Evolutionary conservation across 2,797 vertebrate species (phyloP), one percentile per base, ranked within the genome.

Genomic region (Anabacerthia variegaticeps): DNA sequence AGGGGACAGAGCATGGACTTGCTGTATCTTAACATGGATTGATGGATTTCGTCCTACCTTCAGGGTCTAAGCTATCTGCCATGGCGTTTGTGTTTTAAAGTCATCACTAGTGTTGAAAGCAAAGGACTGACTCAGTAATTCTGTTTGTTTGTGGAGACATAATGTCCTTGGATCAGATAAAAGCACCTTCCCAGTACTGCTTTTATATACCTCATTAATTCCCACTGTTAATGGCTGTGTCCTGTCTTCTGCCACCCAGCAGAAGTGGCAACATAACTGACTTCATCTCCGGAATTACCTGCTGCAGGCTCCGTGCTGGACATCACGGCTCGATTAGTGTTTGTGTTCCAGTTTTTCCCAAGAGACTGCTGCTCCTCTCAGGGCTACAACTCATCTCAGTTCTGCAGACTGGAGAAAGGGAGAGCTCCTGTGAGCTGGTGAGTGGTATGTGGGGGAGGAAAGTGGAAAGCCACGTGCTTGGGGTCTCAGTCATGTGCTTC

Each of bases 131-230:
- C 59, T 92, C 86, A 79, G 90, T 95, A 84, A 87, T 94, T 90
- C 90, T 94, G 78, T 93, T 83, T 94, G 88, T 65, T 90, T 95
- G 80, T 89, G 84, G 49, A 75, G 67, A 76, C 84, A 59, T n/a
- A 43, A 93, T 74, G 90, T 74, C 84, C 94, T 94, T 94, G 90
- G 74, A 95, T 49, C 44, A 91, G 80, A 94, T 67, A 92, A 93
- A 82, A 94, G 71, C 71, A 95, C 89, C 92, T 94, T 89, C 85
- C 58, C 76, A 85, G 71, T 48, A 22, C 74, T 85, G 89, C 55
- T 90, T 91, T 88, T 76, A 62, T 51, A 30, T 28, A 59, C 78
- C 78, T 94, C 86, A 58, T 87, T 94, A 92, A 87, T 91, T 82
- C 17, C 3, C 26, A 8, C 63, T 22, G 59, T 71, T 73, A 66